A percentile compares a stretch with the other conserved stretches of the same genome.
Evolutionary conservation across 2,888 invertebrate species (phyloP).

Genomic region (Melanophora roralis): DNA sequence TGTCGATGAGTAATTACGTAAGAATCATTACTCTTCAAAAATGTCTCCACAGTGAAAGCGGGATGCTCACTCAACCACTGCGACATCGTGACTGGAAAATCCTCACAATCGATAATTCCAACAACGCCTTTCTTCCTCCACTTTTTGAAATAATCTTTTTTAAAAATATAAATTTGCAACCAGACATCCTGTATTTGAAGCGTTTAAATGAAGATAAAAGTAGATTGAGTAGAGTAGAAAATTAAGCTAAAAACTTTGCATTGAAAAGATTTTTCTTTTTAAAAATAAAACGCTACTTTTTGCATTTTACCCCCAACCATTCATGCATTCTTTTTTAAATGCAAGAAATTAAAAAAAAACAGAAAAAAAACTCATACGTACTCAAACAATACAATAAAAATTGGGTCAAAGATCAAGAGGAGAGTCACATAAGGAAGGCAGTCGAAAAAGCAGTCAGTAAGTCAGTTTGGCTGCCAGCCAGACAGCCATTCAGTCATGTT

Average conservation of each 20-base stretch:
- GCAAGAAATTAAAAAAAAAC: not conserved
- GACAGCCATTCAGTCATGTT: not conserved
- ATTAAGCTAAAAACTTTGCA: constrained; percentile 60
- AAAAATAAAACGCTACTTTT: too few relatives aligned
- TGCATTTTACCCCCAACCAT: not conserved
- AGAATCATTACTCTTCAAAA: too few relatives aligned
- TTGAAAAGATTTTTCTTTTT: constrained; percentile 48
- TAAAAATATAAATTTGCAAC: too few relatives aligned
- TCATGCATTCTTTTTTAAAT: constrained; percentile 8
- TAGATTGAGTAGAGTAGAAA: constrained; percentile 61
- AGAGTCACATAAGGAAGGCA: constrained; percentile 52
- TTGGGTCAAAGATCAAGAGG: constrained; percentile 66
- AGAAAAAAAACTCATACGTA: constrained; percentile 9
- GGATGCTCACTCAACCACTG: too few relatives aligned
- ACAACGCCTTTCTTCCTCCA: too few relatives aligned
- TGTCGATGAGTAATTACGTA: too few relatives aligned
- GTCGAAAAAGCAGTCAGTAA: not conserved
- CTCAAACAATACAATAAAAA: constrained; percentile 56
- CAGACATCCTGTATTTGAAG: too few relatives aligned
- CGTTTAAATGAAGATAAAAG: constrained; percentile 52
- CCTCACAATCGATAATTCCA: too few relatives aligned
- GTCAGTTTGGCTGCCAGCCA: constrained; percentile 12
- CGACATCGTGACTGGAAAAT: too few relatives aligned
- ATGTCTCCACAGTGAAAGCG: too few relatives aligned
- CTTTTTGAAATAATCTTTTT: too few relatives aligned